Conservation (phyloP, 1,140 invertebrate species). For the Hydropsyche tenuis region DNA sequence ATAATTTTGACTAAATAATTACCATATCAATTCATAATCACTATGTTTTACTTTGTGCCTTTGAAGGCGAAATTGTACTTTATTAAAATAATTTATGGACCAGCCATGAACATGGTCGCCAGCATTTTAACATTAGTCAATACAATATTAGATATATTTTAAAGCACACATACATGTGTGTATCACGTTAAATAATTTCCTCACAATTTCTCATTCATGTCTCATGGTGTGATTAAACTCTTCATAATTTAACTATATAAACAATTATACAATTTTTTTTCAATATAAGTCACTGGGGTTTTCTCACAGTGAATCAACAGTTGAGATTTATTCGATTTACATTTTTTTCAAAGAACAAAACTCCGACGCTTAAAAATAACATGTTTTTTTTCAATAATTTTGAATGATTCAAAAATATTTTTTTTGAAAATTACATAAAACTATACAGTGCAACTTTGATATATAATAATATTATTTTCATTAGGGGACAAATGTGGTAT, state of each 20-base stretch:
- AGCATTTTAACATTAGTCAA: conserved; percentile 14
- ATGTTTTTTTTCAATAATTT: too few relatives aligned
- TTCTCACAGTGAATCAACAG: neutral
- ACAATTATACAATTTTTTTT: conserved; percentile 20
- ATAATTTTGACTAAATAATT: conserved; percentile 27
- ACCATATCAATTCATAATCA: conserved; percentile 24
- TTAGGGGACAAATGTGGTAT: neutral
- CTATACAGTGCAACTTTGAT: too few relatives aligned
- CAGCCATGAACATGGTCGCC: conserved; percentile 25
- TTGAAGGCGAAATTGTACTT: conserved; percentile 26
- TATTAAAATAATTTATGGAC: conserved; percentile 28
- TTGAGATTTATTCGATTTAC: neutral
- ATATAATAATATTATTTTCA: too few relatives aligned
- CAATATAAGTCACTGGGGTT: neutral
- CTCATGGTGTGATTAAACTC: conserved; percentile 14
- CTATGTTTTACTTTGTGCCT: conserved; percentile 26
- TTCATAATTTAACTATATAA: conserved; percentile 23
- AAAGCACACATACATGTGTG: conserved; percentile 21
- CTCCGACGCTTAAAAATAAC: neutral
- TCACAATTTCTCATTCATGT: conserved; percentile 14
- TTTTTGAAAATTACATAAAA: too few relatives aligned
- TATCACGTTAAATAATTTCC: conserved; percentile 9
- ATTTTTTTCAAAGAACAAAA: neutral
- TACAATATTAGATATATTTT: conserved; percentile 15
- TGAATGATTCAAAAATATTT: too few relatives aligned